Base-by-base conservation (phyloP, 92 coral and sea anemone species). In the Meandrina meandrites region DNA sequence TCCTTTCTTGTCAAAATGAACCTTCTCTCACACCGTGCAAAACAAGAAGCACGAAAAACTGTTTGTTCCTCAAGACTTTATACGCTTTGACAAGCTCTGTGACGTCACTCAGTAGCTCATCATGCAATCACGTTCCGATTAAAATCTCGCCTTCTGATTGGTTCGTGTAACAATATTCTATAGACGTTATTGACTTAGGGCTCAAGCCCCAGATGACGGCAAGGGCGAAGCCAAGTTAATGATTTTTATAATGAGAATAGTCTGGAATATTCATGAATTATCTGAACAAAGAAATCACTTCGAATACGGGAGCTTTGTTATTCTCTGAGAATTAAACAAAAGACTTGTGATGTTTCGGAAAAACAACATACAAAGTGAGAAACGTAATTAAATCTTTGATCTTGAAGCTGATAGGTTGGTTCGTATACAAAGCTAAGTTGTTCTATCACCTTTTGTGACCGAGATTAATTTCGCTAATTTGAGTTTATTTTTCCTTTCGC, bases 71-170 rank as follows among this genome's bases (percentile, higher is more conserved):
- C 8, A 18, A 24, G 50, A 8, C 18, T 84, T 85, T 85, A 85
- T 85, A 17, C 16, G 66, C 35, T 85, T 85, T 75, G 88, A 76
- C 77, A 16, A 57, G 28, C 27, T 70, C 81, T 78, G 35, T 85
- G 88, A 85, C 88, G 88, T 85, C 88, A 85, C 21, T 14, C 32
- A 13, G 72, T n/a, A 56, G 48, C 34, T 35, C 32, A 74, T 81
- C 75, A 79, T 60, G 58, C 40, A 35, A 73, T 73, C 88, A 85
- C 83, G 76, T 85, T 85, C 74, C 35, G 45, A 48, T 85, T 76
- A 18, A 22, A 24, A 77, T 85, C 67, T 45, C 83, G 37, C 88
- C 75, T 40, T 85, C 68, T 85, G 48, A 85, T 85, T 85, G 88
- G 88, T 30, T 34, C 3, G 1, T 50, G 9, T 0, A 30, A 66